These are phyloP conservation scores for Chromoteleia sp. DNA, from an alignment of 2,888 invertebrate genomes.

Conservation along the genomic window DNA sequence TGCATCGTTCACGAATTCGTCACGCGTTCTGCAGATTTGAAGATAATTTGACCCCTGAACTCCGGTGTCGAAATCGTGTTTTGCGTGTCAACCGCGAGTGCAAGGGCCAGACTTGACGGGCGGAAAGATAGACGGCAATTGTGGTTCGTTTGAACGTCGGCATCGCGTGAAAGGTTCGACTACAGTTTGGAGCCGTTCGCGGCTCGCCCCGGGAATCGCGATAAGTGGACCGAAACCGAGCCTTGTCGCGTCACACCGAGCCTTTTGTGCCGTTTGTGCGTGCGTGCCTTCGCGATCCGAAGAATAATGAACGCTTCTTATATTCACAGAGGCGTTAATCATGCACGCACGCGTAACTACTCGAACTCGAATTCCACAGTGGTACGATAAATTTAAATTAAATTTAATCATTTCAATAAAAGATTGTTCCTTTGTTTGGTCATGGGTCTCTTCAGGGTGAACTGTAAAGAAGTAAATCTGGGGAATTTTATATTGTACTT, in stretches of 20 bases:
- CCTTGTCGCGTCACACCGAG: no score
- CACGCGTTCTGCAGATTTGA: no score
- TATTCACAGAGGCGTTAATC: slow-evolving; percentile 56
- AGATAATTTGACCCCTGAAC: no score
- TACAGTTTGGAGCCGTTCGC: slow-evolving; percentile 33
- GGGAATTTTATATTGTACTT: no score
- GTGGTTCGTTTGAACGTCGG: slow-evolving; percentile 36
- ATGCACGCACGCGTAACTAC: slow-evolving; percentile 42
- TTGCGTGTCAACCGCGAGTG: slow-evolving; percentile 25
- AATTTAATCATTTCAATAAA: no score
- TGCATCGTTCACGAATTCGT: no score
- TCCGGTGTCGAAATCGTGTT: no score
- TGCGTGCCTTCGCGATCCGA: slow-evolving; percentile 38
- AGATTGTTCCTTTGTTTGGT: no score
- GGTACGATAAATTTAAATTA: slow-evolving; percentile 1
- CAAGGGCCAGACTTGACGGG: not conserved
- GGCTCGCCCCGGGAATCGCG: slow-evolving; percentile 51
- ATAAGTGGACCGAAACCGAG: slow-evolving; percentile 70
- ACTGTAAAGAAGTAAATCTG: no score
- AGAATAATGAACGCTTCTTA: slow-evolving; percentile 50
- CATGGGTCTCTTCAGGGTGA: no score
- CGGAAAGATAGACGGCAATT: slow-evolving; percentile 26
- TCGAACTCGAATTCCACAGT: slow-evolving; percentile 31
- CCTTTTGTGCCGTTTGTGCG: slow-evolving; percentile 52
- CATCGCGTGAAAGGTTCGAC: slow-evolving; percentile 56